Evolutionary conservation across 2,888 invertebrate species (phyloP).

Genomic region (Rhingia rostrata): DNA sequence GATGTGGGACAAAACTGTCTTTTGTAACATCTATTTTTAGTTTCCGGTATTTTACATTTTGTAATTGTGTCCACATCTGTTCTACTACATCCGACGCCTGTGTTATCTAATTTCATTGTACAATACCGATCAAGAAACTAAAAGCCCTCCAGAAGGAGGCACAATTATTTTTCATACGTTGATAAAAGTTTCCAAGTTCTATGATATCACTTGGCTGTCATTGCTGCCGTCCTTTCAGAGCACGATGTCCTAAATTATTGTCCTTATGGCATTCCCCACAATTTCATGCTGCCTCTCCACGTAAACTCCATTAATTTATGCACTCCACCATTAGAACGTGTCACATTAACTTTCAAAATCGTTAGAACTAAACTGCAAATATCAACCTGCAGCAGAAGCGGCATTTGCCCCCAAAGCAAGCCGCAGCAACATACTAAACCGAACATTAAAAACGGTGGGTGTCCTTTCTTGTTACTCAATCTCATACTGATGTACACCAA

Average conservation of each 20-base stretch:
- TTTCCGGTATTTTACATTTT: too few relatives aligned
- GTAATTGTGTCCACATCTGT: too few relatives aligned
- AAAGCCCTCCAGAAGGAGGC: not conserved
- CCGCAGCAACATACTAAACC: conserved; percentile 18
- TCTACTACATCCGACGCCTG: not conserved
- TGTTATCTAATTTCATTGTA: not conserved
- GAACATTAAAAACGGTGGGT: conserved; percentile 40
- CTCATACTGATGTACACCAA: not conserved
- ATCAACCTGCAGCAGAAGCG: conserved; percentile 27
- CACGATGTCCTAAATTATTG: conserved; percentile 59
- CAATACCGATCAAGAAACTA: conserved; percentile 10
- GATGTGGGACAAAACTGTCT: too few relatives aligned
- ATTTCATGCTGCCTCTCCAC: conserved; percentile 28
- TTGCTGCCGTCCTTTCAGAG: conserved; percentile 31
- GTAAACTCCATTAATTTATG: conserved; percentile 64
- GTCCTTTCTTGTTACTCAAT: conserved; percentile 18
- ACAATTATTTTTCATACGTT: conserved; percentile 28
- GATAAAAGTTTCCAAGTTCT: conserved; percentile 39
- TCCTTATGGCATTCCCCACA: conserved; percentile 30
- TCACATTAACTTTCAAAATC: conserved; percentile 68
- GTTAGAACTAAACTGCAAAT: conserved; percentile 46
- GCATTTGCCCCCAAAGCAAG: conserved; percentile 23
- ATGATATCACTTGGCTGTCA: conserved; percentile 54
- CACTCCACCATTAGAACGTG: conserved; percentile 63
- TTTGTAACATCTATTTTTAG: too few relatives aligned